These are phyloP conservation scores for Pseudoips prasinana DNA, from an alignment of 2,888 invertebrate species.

Conservation along the genomic window DNA sequence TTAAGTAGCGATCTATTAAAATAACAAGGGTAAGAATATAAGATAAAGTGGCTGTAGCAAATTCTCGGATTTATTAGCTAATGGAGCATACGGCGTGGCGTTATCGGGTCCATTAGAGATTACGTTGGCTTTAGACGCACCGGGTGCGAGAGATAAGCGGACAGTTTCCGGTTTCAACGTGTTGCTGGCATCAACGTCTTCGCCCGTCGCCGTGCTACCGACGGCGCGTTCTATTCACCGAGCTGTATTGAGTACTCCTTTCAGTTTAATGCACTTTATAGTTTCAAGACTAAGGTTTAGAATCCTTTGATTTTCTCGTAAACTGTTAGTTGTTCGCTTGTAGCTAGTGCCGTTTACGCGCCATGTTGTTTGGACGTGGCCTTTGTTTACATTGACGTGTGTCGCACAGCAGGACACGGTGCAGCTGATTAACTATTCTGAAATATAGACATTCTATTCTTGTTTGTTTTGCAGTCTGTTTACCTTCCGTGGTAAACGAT, in stretches of 20 bases:
- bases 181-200: conserved; percentile 44
- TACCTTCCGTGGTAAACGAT: no score
- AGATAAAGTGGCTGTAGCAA: no score
- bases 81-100: no score
- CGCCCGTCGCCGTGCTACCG: conserved; percentile 38
- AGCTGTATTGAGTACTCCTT: conserved; percentile 21
- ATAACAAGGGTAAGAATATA: no score
- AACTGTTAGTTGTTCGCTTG: conserved; percentile 15
- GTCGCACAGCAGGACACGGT: conserved; percentile 27
- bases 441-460: conserved; percentile 21
- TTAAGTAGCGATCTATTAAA: no score
- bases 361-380: conserved; percentile 41
- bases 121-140: conserved; percentile 3
- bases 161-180: conserved; percentile 29
- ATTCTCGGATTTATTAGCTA: no score
- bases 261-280: conserved; percentile 20
- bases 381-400: conserved; percentile 44
- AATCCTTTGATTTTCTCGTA: conserved; percentile 10
- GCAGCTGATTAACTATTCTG: conserved; percentile 24
- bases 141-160: conserved; percentile 29
- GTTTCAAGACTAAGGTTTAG: conserved; percentile 26
- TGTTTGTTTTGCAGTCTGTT: conserved; percentile 6
- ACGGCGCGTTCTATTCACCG: conserved; percentile 40
- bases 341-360: conserved; percentile 45
- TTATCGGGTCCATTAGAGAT: conserved; percentile 7